A percentile compares a stretch with the other conserved stretches of the same genome.
phyloP scores from a whole-genome alignment of 1,140 invertebrate genomes.

The Diachasma alloeum region DNA sequence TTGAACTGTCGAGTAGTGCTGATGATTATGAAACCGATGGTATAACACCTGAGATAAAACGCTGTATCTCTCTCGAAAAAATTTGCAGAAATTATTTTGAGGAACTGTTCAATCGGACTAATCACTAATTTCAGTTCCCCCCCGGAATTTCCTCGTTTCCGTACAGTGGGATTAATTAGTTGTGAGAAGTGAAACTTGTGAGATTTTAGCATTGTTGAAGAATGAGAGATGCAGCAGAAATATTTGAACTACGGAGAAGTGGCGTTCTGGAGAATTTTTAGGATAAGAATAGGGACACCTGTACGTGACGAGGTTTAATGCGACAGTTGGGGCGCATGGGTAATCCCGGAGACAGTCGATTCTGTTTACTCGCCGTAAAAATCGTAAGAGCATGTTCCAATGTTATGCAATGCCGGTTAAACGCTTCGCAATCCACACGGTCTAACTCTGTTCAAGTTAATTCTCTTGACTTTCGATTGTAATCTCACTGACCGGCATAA shows the following conservation, averaged over 20 bases:
- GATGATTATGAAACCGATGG: conserved; percentile 24
- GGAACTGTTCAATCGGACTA: neutral
- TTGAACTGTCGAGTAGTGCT: neutral
- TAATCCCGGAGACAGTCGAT: neutral
- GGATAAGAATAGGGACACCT: neutral
- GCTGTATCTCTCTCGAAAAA: neutral
- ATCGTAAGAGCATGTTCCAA: neutral
- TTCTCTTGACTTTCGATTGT: neutral
- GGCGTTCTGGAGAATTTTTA: too few relatives aligned
- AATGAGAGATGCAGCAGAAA: too few relatives aligned
- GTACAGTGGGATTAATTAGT: too few relatives aligned
- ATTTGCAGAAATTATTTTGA: neutral
- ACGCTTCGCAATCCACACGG: neutral
- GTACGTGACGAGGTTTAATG: neutral
- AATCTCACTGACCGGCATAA: neutral
- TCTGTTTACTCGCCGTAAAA: neutral
- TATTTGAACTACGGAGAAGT: too few relatives aligned
- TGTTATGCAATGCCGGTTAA: neutral
- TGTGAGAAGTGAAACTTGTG: too few relatives aligned
- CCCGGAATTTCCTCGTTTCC: too few relatives aligned
- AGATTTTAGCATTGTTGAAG: too few relatives aligned
- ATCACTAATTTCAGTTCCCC: neutral
- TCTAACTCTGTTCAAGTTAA: neutral
- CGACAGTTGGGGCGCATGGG: neutral
- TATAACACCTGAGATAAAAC: conserved; percentile 18